Evolutionary conservation across 2,888 invertebrate genomes (phyloP).

Genomic region (Elmis aenea): DNA sequence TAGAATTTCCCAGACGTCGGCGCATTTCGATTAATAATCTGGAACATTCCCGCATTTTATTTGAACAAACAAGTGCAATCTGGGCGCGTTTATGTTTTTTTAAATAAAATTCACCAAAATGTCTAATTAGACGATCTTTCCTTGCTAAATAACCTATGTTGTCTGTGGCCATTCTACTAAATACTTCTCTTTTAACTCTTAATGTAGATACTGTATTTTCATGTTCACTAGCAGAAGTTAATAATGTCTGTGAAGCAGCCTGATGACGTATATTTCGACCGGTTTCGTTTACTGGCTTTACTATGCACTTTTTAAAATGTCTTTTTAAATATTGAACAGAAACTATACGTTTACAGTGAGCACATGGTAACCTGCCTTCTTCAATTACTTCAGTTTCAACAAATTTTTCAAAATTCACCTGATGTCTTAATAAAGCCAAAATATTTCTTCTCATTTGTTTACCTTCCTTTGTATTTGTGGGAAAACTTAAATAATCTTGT

Average conservation of each 20-base stretch:
- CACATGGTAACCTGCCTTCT: constrained; percentile 14
- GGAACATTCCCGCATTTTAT: constrained; percentile 14
- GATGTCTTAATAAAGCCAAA: constrained; percentile 12
- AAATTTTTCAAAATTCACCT: constrained; percentile 10
- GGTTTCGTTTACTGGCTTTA: constrained; percentile 13
- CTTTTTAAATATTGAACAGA: constrained; percentile 12
- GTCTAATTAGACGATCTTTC: constrained; percentile 10
- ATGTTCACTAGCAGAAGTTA: constrained; percentile 6
- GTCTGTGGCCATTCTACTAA: constrained; percentile 9
- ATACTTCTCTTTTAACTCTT: constrained; percentile 8
- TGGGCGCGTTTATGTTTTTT: constrained; percentile 12
- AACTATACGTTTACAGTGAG: constrained; percentile 15
- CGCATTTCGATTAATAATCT: constrained; percentile 9
- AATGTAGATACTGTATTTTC: constrained; percentile 4
- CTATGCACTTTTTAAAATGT: constrained; percentile 17
- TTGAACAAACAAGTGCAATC: constrained; percentile 6
- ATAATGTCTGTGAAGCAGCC: constrained; percentile 6
- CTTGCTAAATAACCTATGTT: constrained; percentile 5
- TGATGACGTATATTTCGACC: constrained; percentile 8
- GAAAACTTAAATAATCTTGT: constrained; percentile 12
- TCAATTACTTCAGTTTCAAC: constrained; percentile 6
- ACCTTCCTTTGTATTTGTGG: constrained; percentile 12
- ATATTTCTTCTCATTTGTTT: constrained; percentile 12
- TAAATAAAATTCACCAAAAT: constrained; percentile 9
- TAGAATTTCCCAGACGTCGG: constrained; percentile 3